These are phyloP conservation scores for Scolopax rusticola DNA, from an alignment of 2,797 vertebrate genomes.

Conservation along the genomic window DNA sequence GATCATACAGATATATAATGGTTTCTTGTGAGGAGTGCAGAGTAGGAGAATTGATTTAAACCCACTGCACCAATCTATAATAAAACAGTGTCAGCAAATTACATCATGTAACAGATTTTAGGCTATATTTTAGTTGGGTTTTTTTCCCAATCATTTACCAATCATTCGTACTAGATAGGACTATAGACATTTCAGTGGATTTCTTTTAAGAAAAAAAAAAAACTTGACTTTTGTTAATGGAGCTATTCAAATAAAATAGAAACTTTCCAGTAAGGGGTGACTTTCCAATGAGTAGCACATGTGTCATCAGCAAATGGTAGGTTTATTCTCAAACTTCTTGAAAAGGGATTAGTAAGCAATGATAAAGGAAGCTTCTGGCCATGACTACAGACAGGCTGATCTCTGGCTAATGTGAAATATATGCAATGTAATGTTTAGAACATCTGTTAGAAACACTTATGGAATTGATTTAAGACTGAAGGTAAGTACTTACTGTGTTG, in stretches of 20 bases:
- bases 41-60: neutral
- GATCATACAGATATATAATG: neutral
- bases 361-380: neutral
- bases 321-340: neutral
- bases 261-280: neutral
- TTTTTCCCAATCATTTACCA: neutral
- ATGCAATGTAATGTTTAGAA: neutral
- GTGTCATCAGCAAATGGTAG: neutral
- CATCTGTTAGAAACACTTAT: neutral
- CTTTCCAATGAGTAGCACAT: neutral
- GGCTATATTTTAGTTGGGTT: too few relatives aligned
- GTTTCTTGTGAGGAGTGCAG: neutral
- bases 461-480: neutral
- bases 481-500: neutral
- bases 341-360: neutral
- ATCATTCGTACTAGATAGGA: neutral
- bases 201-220: neutral
- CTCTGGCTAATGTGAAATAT: neutral
- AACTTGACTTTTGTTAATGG: neutral
- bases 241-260: neutral
- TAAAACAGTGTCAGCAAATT: neutral
- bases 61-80: neutral
- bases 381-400: neutral
- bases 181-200: neutral
- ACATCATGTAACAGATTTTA: neutral